phyloP scores from a whole-genome alignment of 1,140 invertebrate species.

The Phenacoccus solenopsis region DNA sequence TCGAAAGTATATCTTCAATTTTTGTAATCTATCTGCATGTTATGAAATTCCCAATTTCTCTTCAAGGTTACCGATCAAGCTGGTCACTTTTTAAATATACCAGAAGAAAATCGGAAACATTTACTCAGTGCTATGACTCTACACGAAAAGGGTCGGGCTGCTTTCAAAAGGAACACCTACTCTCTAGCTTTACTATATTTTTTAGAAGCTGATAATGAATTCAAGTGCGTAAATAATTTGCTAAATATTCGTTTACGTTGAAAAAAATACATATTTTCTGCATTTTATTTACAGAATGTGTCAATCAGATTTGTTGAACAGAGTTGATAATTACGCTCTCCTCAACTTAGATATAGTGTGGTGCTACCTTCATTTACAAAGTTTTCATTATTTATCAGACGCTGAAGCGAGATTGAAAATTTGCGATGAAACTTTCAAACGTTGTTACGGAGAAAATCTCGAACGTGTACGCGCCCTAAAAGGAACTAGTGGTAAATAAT shows the following conservation, averaged over 20 bases:
- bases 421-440: constrained; percentile 50
- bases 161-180: constrained; percentile 49
- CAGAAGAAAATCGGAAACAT: constrained; percentile 47
- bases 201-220: constrained; percentile 60
- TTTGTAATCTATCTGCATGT: too few relatives aligned
- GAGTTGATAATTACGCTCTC: constrained; percentile 67
- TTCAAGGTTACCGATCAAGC: constrained; percentile 61
- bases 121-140: constrained; percentile 58
- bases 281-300: constrained; percentile 6
- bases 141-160: constrained; percentile 58
- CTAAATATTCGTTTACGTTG: not conserved
- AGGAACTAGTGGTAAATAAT: constrained; percentile 40
- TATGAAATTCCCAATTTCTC: too few relatives aligned
- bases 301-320: constrained; percentile 39
- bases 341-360: constrained; percentile 70
- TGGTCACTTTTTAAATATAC: constrained; percentile 53
- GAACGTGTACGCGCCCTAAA: constrained; percentile 54
- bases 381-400: constrained; percentile 54
- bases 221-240: constrained; percentile 39
- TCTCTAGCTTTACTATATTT: constrained; percentile 53
- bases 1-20: too few relatives aligned
- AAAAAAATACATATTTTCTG: not conserved
- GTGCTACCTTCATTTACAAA: constrained; percentile 65
- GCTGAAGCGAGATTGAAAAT: constrained; percentile 47
- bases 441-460: constrained; percentile 56